phyloP scores from a whole-genome alignment of 2,888 invertebrate species.

The Microdon myrmicae region DNA sequence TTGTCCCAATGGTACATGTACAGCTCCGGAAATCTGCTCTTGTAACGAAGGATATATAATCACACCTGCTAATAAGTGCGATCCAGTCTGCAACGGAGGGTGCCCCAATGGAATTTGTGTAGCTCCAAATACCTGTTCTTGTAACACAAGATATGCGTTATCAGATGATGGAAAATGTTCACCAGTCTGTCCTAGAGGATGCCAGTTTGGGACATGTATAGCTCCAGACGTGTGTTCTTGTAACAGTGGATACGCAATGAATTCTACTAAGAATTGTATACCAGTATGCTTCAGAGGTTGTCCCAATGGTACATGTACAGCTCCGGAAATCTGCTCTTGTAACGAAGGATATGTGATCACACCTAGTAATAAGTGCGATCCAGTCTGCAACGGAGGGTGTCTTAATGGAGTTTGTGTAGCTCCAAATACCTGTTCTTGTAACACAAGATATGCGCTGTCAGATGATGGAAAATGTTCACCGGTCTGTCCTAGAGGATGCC shows the following conservation, averaged over 20 bases:
- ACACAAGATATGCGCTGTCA: slow-evolving; percentile 67
- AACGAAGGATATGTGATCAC: slow-evolving; percentile 22
- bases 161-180: slow-evolving; percentile 7
- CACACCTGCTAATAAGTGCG: slow-evolving; percentile 54
- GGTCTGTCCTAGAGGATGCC: slow-evolving; percentile 51
- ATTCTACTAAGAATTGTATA: neutral
- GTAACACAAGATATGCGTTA: slow-evolving; percentile 21
- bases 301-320: slow-evolving; percentile 12
- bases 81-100: slow-evolving; percentile 44
- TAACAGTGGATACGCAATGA: slow-evolving; percentile 40
- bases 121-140: slow-evolving; percentile 23
- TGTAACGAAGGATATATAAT: slow-evolving; percentile 68
- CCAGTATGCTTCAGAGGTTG: slow-evolving; percentile 7
- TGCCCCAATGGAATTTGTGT: slow-evolving; percentile 38
- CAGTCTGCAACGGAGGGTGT: slow-evolving; percentile 65
- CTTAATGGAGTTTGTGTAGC: slow-evolving; percentile 69
- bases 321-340: slow-evolving; percentile 18
- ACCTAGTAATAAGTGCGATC: slow-evolving; percentile 55
- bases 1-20: slow-evolving; percentile 57
- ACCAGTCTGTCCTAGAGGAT: slow-evolving; percentile 7
- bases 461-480: slow-evolving; percentile 55
- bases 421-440: slow-evolving; percentile 70
- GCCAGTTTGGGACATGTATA: slow-evolving; percentile 60
- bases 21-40: slow-evolving; percentile 63
- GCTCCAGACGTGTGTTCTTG: slow-evolving; percentile 56